Percentiles rank a stretch among this genome's conserved stretches.
Conservation (phyloP, 2,797 vertebrate species). For the Mormyrops boulengeri region DNA sequence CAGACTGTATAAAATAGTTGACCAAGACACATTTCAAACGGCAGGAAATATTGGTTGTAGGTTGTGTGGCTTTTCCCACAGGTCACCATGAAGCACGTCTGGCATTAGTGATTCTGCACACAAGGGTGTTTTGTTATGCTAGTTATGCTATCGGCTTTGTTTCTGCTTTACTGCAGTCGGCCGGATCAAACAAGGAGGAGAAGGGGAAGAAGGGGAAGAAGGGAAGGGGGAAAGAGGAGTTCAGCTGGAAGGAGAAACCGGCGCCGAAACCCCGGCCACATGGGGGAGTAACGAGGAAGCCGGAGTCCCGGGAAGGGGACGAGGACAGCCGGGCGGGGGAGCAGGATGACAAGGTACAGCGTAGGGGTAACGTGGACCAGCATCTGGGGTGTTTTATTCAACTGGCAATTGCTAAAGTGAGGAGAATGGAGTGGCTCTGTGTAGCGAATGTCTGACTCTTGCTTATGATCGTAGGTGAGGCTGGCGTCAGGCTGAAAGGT, state of each 20-base stretch:
- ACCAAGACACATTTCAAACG: neutral
- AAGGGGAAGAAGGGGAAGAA: constrained; percentile 89
- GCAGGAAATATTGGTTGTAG: neutral
- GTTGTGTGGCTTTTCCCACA: neutral
- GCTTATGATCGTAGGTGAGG: neutral
- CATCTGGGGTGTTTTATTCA: neutral
- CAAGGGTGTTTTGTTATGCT: no score
- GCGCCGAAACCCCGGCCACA: constrained; percentile 56
- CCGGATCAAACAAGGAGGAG: constrained; percentile 79
- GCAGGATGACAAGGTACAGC: constrained; percentile 76
- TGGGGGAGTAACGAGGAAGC: constrained; percentile 41
- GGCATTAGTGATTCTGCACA: neutral
- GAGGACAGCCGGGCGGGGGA: constrained; percentile 52
- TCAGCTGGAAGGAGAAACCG: constrained; percentile 61
- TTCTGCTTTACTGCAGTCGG: constrained; percentile 62
- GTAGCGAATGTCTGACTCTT: neutral
- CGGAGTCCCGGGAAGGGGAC: constrained; percentile 35
- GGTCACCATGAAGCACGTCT: neutral
- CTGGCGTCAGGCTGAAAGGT: neutral
- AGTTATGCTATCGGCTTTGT: neutral
- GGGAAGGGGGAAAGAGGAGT: constrained; percentile 74
- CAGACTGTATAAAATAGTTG: neutral
- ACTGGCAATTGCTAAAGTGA: neutral
- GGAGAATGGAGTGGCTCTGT: neutral
- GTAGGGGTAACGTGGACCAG: constrained; percentile 72